Percentiles rank a stretch among this genome's conserved stretches.
Conservation (phyloP, 1,140 invertebrate species). For the Drepana arcuata region DNA sequence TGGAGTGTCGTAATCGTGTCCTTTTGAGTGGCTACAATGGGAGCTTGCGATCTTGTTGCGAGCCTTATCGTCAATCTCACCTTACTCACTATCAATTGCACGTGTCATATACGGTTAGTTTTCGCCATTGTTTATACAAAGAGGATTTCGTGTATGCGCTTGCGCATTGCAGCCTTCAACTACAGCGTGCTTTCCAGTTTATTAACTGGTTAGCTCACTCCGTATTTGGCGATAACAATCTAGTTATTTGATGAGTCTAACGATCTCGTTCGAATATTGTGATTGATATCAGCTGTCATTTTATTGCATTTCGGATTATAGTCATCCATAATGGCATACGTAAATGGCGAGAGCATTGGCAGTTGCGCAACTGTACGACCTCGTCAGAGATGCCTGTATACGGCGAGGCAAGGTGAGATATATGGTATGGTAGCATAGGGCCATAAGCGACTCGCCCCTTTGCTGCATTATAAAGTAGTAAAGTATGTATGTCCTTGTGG, state of each 20-base stretch:
- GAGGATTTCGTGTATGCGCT: no score
- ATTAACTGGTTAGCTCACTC: no score
- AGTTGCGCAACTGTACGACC: constrained; percentile 49
- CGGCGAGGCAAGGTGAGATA: constrained; percentile 49
- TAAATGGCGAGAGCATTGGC: constrained; percentile 27
- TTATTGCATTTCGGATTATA: constrained; percentile 6
- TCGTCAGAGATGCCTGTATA: constrained; percentile 54
- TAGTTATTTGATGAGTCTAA: no score
- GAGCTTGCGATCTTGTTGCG: neutral
- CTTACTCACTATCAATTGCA: neutral
- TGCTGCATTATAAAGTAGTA: no score
- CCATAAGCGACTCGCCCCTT: constrained; percentile 23
- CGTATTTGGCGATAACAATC: no score
- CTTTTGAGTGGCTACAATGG: constrained; percentile 1
- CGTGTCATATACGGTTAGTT: constrained; percentile 1
- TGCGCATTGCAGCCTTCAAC: constrained; percentile 13
- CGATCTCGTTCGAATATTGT: no score
- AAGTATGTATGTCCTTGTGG: no score
- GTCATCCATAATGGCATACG: constrained; percentile 16
- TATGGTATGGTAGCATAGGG: constrained; percentile 34
- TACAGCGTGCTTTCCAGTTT: no score
- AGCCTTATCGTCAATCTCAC: neutral
- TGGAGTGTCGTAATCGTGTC: constrained; percentile 3
- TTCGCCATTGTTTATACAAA: no score
- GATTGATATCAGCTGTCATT: no score